phyloP scores from a whole-genome alignment of 2,888 invertebrate genomes.

The Oeneis ivallda region DNA sequence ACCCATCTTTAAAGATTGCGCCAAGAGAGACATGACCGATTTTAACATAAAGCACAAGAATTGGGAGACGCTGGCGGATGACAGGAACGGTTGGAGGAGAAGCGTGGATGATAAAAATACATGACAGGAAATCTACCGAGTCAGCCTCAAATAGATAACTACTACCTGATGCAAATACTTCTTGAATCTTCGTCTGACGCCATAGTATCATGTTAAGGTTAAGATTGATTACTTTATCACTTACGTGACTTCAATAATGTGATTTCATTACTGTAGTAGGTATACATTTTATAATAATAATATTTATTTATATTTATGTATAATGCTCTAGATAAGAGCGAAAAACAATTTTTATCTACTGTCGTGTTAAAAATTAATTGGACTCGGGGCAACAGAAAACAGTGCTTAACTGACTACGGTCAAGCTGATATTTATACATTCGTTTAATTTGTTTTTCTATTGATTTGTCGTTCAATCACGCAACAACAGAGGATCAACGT shows the following conservation, averaged over 20 bases:
- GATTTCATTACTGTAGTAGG: conserved; percentile 35
- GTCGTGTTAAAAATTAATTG: neutral
- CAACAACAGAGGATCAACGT: too few species aligned
- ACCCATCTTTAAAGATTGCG: too few species aligned
- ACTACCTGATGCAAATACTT: conserved; percentile 5
- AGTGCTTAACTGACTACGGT: too few species aligned
- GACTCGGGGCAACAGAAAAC: neutral
- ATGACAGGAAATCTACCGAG: neutral
- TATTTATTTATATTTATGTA: conserved; percentile 29
- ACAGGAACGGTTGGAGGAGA: too few species aligned
- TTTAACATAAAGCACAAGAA: too few species aligned
- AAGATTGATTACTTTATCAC: conserved; percentile 33
- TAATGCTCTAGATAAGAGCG: conserved; percentile 32
- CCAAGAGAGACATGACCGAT: too few species aligned
- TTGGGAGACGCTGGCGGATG: too few species aligned
- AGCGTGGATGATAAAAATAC: too few species aligned
- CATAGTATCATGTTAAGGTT: conserved; percentile 29
- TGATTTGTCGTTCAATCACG: too few species aligned
- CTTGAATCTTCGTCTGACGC: conserved; percentile 35
- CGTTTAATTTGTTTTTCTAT: too few species aligned
- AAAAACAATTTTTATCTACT: conserved; percentile 35
- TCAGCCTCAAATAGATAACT: neutral
- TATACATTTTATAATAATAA: too few species aligned
- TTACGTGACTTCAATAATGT: conserved; percentile 40
- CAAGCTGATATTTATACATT: too few species aligned